Evolutionary conservation across 2,797 vertebrate species (phyloP).

Genomic region (Nyctibius grandis): DNA sequence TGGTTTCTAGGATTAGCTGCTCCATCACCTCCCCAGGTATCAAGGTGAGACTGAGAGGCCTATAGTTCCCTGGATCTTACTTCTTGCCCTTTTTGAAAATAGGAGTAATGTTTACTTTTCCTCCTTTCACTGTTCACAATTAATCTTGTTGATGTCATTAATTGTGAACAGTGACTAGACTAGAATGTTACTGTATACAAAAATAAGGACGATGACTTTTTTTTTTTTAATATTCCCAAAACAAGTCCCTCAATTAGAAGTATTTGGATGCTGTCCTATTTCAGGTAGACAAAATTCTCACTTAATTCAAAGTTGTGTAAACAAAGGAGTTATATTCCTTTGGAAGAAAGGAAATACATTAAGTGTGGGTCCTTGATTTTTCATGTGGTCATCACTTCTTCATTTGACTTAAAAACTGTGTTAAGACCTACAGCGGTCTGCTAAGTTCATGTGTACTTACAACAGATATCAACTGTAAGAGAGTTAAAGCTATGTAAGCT

Average conservation of each 20-base stretch:
- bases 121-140: background rate
- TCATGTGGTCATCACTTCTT: background rate
- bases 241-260: background rate
- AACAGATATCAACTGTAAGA: background rate
- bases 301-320: background rate
- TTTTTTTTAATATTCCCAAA: background rate
- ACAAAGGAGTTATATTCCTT: background rate
- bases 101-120: background rate
- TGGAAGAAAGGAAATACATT: background rate
- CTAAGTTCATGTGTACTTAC: background rate
- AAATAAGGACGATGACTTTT: background rate
- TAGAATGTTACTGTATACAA: background rate
- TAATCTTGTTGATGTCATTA: background rate
- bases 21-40: background rate
- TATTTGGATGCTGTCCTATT: background rate
- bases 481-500: background rate
- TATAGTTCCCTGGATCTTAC: background rate
- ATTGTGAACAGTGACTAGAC: background rate
- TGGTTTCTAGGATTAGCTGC: background rate
- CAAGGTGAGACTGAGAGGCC: background rate
- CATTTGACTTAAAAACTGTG: background rate
- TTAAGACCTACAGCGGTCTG: background rate
- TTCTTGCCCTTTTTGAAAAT: background rate
- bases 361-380: background rate
- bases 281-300: background rate